These are phyloP conservation scores for Cordilura impudica DNA, from an alignment of 2,888 invertebrate species.

Conservation along the genomic window DNA sequence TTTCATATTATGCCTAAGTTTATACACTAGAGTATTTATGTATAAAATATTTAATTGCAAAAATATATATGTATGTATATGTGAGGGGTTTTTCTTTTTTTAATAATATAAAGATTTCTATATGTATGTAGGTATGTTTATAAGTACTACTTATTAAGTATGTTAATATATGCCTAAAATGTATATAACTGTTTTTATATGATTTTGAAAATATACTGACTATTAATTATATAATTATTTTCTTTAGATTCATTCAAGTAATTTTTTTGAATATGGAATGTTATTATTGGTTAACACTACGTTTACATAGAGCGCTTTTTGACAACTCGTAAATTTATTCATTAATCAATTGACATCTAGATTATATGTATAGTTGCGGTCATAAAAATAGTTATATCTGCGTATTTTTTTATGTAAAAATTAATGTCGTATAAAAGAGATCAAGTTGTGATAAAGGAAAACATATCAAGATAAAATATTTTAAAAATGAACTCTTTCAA, in stretches of 20 bases:
- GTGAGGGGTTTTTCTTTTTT: constrained; percentile 18
- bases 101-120: constrained; percentile 21
- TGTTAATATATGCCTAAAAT: constrained; percentile 17
- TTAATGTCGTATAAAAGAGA: too few relatives aligned
- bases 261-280: too few relatives aligned
- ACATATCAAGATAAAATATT: too few relatives aligned
- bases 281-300: too few relatives aligned
- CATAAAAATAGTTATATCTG: too few relatives aligned
- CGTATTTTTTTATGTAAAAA: too few relatives aligned
- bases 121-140: constrained; percentile 21
- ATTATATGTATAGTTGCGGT: too few relatives aligned
- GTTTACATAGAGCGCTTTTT: too few relatives aligned
- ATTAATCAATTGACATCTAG: too few relatives aligned
- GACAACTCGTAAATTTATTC: too few relatives aligned
- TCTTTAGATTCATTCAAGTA: constrained; percentile 55
- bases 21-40: constrained; percentile 34
- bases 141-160: constrained; percentile 43
- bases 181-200: constrained; percentile 21
- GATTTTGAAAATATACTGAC: constrained; percentile 48
- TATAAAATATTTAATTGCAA: constrained; percentile 60
- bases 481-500: too few relatives aligned
- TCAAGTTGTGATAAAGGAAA: too few relatives aligned
- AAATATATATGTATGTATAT: constrained; percentile 57
- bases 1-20: constrained; percentile 60
- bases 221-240: constrained; percentile 41